Conservation (phyloP, 1,140 invertebrate species). For the Scaptodrosophila lebanonensis region DNA sequence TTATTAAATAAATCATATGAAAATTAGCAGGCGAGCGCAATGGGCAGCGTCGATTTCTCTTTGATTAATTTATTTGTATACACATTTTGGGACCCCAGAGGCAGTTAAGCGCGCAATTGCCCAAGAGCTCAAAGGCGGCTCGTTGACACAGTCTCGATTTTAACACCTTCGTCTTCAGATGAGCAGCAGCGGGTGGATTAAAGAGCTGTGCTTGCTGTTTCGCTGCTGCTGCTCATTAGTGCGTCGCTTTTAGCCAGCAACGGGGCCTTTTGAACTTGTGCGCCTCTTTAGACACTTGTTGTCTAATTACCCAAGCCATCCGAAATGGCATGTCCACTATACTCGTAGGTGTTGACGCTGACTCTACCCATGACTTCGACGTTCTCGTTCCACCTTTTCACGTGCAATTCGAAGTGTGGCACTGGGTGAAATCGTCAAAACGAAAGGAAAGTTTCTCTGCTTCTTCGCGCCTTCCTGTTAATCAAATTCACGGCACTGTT, state of each 20-base stretch:
- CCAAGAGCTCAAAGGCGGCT: constrained; percentile 42
- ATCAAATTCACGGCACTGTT: constrained; percentile 26
- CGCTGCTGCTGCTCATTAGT: constrained; percentile 42
- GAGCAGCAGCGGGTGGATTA: not conserved
- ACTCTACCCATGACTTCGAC: constrained; percentile 13
- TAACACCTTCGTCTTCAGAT: constrained; percentile 57
- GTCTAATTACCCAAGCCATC: constrained; percentile 69
- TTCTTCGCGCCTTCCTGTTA: constrained; percentile 50
- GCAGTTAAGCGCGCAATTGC: constrained; percentile 49
- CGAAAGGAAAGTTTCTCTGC: constrained; percentile 69
- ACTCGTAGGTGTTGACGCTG: too few species aligned
- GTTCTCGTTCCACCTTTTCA: constrained; percentile 23
- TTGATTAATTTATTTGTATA: constrained; percentile 74
- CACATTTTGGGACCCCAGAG: constrained; percentile 19
- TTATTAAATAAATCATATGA: constrained; percentile 63
- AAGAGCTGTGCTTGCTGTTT: constrained; percentile 7
- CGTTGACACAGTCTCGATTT: too few species aligned
- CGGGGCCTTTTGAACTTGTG: constrained; percentile 47
- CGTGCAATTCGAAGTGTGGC: constrained; percentile 59
- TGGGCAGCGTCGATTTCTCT: constrained; percentile 51
- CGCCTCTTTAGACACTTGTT: constrained; percentile 56
- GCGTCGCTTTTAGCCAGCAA: constrained; percentile 3
- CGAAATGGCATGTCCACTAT: constrained; percentile 58
- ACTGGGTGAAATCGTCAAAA: constrained; percentile 64
- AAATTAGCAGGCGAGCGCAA: constrained; percentile 60